phyloP scores from a whole-genome alignment of 2,888 invertebrate genomes.

The Rapana venosa region DNA sequence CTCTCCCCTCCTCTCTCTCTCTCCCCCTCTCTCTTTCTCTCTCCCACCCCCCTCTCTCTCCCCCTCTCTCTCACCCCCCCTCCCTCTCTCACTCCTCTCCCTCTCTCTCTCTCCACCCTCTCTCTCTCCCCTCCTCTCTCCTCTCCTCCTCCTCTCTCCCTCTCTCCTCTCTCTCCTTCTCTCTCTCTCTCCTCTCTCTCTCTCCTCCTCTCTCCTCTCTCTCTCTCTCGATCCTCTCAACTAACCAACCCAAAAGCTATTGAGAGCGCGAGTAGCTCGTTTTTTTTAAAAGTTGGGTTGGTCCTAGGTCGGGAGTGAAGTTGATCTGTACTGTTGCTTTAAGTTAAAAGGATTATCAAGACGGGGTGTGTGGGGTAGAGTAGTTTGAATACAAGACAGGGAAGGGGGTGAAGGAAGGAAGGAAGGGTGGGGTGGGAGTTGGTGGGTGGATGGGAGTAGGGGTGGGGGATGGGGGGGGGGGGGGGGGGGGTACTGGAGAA shows the following conservation, averaged over 20 bases:
- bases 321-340: too few species aligned
- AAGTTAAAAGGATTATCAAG: not conserved
- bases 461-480: not conserved
- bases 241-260: too few species aligned
- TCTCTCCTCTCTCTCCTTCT: not conserved
- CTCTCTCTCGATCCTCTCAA: not conserved
- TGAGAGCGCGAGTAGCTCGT: not conserved
- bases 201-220: not conserved
- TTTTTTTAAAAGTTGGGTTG: not conserved
- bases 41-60: not conserved
- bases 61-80: not conserved
- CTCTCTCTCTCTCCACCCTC: not conserved
- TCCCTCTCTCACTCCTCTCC: not conserved
- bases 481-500: not conserved
- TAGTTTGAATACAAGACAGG: not conserved
- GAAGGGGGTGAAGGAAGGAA: not conserved
- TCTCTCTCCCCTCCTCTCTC: not conserved
- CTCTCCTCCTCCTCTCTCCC: not conserved
- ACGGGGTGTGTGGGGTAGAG: not conserved
- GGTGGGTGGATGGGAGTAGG: not conserved
- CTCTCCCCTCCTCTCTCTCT: too few species aligned
- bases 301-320: too few species aligned
- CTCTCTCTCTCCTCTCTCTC: not conserved
- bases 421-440: not conserved
- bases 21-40: not conserved